A percentile compares a stretch with the other conserved stretches of the same genome.
phyloP scores from a whole-genome alignment of 2,888 invertebrate species.

The Chesias legatella region DNA sequence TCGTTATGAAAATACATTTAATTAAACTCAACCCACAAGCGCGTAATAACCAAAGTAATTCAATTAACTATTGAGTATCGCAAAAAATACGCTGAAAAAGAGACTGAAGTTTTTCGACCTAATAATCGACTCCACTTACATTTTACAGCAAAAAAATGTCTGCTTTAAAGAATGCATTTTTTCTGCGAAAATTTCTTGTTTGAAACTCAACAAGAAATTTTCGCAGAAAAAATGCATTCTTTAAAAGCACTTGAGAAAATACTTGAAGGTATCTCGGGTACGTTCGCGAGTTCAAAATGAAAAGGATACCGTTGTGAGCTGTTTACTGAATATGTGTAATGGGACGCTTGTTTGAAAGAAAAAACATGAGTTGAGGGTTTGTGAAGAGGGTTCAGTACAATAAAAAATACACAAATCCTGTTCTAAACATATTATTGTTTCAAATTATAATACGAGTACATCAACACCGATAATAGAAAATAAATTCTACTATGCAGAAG shows the following conservation, averaged over 20 bases:
- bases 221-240: conserved; percentile 17
- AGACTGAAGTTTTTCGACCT: too few species aligned
- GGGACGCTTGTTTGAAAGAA: neutral
- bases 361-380: neutral
- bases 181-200: conserved; percentile 8
- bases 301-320: conserved; percentile 20
- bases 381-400: conserved; percentile 1
- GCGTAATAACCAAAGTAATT: too few species aligned
- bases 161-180: conserved; percentile 15
- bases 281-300: conserved; percentile 16
- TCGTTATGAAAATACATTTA: too few species aligned
- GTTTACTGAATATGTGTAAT: conserved; percentile 19
- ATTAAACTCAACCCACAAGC: too few species aligned
- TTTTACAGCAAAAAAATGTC: conserved; percentile 4
- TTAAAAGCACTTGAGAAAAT: conserved; percentile 6
- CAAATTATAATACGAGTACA: too few species aligned
- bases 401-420: too few species aligned
- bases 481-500: too few species aligned
- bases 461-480: too few species aligned
- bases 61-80: too few species aligned
- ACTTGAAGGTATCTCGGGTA: conserved; percentile 14
- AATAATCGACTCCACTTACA: conserved; percentile 3
- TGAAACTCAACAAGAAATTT: conserved; percentile 5
- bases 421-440: too few species aligned
- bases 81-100: too few species aligned